Evolutionary conservation across 2,113 vertebrate species (phyloP).

Genomic region (Gopherus evgoodei): DNA sequence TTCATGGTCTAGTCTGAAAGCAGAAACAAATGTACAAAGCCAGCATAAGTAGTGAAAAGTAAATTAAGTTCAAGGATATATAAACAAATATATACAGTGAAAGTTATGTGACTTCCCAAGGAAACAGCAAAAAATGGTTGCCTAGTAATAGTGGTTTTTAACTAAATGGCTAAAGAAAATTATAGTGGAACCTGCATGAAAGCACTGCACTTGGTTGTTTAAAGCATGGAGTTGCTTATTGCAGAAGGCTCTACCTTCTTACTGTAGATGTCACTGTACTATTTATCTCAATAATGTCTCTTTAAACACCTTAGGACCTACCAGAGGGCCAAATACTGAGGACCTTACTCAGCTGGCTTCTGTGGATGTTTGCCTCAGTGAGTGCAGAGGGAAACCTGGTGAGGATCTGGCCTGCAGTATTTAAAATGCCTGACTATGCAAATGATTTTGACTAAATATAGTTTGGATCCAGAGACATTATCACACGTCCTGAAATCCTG

Average conservation of each 20-base stretch:
- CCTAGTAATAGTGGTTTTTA: neutral
- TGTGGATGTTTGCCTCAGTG: neutral
- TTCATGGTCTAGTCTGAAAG: neutral
- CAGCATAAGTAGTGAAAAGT: neutral
- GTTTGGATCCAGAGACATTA: accelerated
- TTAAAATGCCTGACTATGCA: neutral
- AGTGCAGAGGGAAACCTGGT: neutral
- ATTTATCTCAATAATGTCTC: neutral
- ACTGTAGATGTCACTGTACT: neutral
- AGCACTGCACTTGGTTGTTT: neutral
- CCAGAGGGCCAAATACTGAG: neutral
- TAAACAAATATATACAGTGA: neutral
- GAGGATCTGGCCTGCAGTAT: neutral
- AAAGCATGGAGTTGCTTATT: neutral
- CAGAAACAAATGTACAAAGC: neutral
- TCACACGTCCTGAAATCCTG: accelerated
- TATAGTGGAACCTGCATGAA: neutral
- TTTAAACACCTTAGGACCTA: neutral
- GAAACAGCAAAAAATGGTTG: neutral
- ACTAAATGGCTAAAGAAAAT: neutral
- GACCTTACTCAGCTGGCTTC: neutral
- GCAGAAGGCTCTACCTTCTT: neutral
- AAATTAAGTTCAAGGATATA: neutral
- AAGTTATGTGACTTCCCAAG: neutral
- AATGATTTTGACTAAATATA: neutral